phyloP scores from a whole-genome alignment of 2,888 invertebrate genomes.

The Perizoma affinitatum region DNA sequence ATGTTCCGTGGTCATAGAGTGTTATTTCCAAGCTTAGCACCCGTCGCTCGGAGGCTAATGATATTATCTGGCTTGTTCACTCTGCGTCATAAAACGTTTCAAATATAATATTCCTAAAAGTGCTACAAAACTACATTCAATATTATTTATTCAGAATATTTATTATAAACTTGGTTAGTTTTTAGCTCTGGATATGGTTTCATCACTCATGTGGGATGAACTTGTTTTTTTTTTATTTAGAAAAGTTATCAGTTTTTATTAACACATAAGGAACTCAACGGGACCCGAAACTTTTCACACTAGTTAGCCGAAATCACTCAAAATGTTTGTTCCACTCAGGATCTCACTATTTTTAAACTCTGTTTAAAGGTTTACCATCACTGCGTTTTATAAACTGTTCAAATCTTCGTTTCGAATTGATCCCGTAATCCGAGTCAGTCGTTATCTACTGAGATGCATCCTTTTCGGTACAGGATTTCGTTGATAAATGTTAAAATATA shows the following conservation, averaged over 20 bases:
- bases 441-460: slow-evolving; percentile 45
- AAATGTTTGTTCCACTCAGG: too few species aligned
- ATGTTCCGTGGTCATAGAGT: slow-evolving; percentile 17
- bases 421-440: slow-evolving; percentile 48
- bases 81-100: slow-evolving; percentile 20
- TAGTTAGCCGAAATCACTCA: too few species aligned
- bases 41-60: slow-evolving; percentile 43
- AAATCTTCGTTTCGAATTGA: slow-evolving; percentile 32
- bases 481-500: slow-evolving; percentile 47
- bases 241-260: too few species aligned
- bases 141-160: slow-evolving; percentile 7
- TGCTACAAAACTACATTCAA: slow-evolving; percentile 26
- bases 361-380: slow-evolving; percentile 9
- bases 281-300: too few species aligned
- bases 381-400: slow-evolving; percentile 26
- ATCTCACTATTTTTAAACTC: slow-evolving; percentile 6
- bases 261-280: too few species aligned
- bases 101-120: slow-evolving; percentile 15
- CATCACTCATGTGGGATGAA: too few species aligned
- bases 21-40: slow-evolving; percentile 36
- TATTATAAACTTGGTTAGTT: not conserved
- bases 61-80: slow-evolving; percentile 32
- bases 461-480: slow-evolving; percentile 44
- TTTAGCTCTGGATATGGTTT: slow-evolving; percentile 6
- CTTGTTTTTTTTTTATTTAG: too few species aligned